These are phyloP conservation scores for Agonopterix subpropinquella DNA, from an alignment of 2,888 invertebrate species.

Conservation along the genomic window DNA sequence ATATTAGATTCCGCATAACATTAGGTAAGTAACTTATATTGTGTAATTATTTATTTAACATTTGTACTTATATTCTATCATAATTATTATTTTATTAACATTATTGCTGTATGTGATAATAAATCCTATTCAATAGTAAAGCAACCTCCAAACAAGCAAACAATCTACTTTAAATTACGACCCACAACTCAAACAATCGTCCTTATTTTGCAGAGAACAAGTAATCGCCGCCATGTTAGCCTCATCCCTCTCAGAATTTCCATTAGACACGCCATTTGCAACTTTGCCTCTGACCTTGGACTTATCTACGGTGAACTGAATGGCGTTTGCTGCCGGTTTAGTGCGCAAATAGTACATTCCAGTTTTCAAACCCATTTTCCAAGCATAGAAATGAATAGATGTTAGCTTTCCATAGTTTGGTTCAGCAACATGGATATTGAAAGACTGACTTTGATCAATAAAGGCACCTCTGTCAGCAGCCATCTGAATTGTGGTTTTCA, in stretches of 20 bases:
- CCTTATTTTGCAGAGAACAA: constrained; percentile 91
- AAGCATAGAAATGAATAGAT: constrained; percentile 98
- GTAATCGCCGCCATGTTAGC: constrained; percentile 84
- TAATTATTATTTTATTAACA: no score
- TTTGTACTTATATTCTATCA: no score
- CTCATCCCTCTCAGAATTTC: constrained; percentile 37
- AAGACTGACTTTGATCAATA: constrained; percentile 98
- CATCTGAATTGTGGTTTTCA: constrained; percentile 95
- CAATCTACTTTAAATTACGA: constrained; percentile 66
- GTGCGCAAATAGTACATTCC: constrained; percentile 99
- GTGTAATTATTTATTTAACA: no score
- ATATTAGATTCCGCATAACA: no score
- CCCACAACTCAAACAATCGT: constrained; percentile 91
- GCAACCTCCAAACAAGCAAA: neutral
- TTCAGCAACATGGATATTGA: constrained; percentile 97
- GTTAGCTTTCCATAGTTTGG: constrained; percentile 95
- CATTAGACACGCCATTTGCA: constrained; percentile 19
- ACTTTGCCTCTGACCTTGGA: constrained; percentile 39
- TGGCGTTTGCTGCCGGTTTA: constrained; percentile 96
- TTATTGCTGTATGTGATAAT: no score
- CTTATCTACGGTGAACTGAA: constrained; percentile 98
- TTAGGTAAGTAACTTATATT: no score
- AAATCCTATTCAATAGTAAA: neutral
- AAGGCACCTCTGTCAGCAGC: constrained; percentile 98
- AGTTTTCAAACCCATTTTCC: constrained; percentile 97